Base-by-base conservation (phyloP, 2,888 invertebrate species). In the Drosophila setosimentum region DNA sequence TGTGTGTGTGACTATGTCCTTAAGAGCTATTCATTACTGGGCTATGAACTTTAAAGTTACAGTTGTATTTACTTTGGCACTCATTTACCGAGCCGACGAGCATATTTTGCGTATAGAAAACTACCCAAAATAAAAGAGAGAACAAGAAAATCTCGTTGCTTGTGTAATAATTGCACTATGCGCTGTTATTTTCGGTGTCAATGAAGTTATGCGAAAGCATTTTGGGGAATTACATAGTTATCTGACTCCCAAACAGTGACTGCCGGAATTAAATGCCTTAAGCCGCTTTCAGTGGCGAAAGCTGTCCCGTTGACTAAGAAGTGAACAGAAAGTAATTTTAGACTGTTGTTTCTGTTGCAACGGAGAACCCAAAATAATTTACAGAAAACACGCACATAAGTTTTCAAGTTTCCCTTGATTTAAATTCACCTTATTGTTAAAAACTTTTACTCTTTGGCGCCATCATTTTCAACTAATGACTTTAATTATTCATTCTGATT, bases 151-250 rank as follows among this genome's bases (percentile, higher is more conserved):
- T 51, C 80, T 83, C 74, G 85, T 90, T 78, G 83, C 72, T 81
- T 82, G 72, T 76, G 73, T 73, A 79, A 78, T 87, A 89, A 83
- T 84, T 87, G 83, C 89, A 80, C 78, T 76, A 87, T 81, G 80
- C 76, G 81, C 82, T 70, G 76, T 80, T 74, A 81, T 90, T 87
- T 79, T 89, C 73, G 73, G 78, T 82, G 83, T 85, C 82, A 76
- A 75, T 37, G 3, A n/a, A 54, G 35, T 54, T 54, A 27, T 27
- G 35, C 27, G 18, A 27, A 18, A 18, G 49, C 49, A 27, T 49
- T 49, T 18, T 49, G 3, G 49, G 49, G 49, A 8, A 35, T 54
- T 27, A 35, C 27, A 13, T 7, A 37, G 18, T 27, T 37, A 55
- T 53, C 8, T 54, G 11, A 6, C 33, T 1, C 10, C 54, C 33